Conservation (phyloP, 2,797 vertebrate genomes). For the Aulostomus chinensis region DNA sequence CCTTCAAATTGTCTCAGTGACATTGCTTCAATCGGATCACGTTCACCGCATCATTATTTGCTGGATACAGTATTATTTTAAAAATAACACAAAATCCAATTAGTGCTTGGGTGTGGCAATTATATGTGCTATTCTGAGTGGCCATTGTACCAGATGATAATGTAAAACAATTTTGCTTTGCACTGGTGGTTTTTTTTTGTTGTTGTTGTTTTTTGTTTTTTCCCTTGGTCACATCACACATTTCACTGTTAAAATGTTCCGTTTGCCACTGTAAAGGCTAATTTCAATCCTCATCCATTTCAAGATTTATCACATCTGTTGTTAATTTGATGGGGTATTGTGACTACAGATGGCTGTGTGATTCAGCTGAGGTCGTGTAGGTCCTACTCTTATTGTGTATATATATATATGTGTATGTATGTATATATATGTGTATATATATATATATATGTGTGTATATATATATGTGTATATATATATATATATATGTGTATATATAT, state of each 20-base stretch:
- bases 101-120: constrained; percentile 20
- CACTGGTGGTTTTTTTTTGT: constrained; percentile 45
- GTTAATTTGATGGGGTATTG: constrained; percentile 35
- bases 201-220: too few species aligned
- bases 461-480: too few species aligned
- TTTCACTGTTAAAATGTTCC: constrained; percentile 4
- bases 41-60: constrained; percentile 13
- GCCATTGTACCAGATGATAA: constrained; percentile 26
- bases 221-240: not conserved
- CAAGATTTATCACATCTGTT: constrained; percentile 17
- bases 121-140: constrained; percentile 26
- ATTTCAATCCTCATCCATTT: constrained; percentile 27
- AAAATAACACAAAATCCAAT: constrained; percentile 23
- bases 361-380: constrained; percentile 30
- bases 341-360: constrained; percentile 66
- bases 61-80: constrained; percentile 48
- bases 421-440: too few species aligned
- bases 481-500: too few species aligned
- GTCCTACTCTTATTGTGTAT: constrained; percentile 48
- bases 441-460: too few species aligned
- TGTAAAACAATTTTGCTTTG: constrained; percentile 51
- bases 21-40: constrained; percentile 30
- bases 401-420: too few species aligned
- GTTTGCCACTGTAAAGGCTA: constrained; percentile 54
- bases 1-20: constrained; percentile 36